A percentile compares a stretch with the other conserved stretches of the same genome.
Evolutionary conservation across 92 coral and sea anemone species (phyloP).

Genomic region (Zoanthus sansibaricus): DNA sequence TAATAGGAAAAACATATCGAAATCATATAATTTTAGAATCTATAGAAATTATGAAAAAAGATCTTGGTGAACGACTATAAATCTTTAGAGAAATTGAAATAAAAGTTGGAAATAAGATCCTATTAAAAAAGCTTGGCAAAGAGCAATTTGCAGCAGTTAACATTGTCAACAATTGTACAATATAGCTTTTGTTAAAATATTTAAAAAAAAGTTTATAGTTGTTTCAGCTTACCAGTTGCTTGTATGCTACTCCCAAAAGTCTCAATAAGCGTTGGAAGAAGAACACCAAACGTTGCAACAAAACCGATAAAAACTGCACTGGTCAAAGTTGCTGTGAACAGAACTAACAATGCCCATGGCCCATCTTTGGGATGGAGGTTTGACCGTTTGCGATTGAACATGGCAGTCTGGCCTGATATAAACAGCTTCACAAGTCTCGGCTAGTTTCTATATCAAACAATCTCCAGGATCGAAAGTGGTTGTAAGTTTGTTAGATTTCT

Average conservation of each 20-base stretch:
- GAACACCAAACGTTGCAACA: slow-evolving; percentile 10
- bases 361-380: slow-evolving; percentile 21
- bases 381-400: slow-evolving; percentile 1
- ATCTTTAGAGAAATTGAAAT: too few relatives aligned
- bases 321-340: slow-evolving; percentile 16
- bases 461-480: neutral
- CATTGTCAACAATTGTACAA: too few relatives aligned
- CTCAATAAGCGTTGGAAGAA: slow-evolving; percentile 15
- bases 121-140: too few relatives aligned
- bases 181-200: too few relatives aligned
- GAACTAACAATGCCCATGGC: slow-evolving; percentile 19
- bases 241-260: slow-evolving; percentile 18
- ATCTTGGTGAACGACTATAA: too few relatives aligned
- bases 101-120: too few relatives aligned
- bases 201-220: too few relatives aligned
- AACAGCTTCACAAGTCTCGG: neutral
- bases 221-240: neutral
- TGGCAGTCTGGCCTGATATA: neutral
- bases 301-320: slow-evolving; percentile 29
- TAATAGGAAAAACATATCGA: too few relatives aligned
- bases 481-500: neutral
- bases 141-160: too few relatives aligned
- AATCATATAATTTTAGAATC: too few relatives aligned
- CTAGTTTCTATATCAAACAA: neutral
- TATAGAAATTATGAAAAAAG: too few relatives aligned